phyloP scores from a whole-genome alignment of 1,140 invertebrate species.

The Zaprionus ornatus region DNA sequence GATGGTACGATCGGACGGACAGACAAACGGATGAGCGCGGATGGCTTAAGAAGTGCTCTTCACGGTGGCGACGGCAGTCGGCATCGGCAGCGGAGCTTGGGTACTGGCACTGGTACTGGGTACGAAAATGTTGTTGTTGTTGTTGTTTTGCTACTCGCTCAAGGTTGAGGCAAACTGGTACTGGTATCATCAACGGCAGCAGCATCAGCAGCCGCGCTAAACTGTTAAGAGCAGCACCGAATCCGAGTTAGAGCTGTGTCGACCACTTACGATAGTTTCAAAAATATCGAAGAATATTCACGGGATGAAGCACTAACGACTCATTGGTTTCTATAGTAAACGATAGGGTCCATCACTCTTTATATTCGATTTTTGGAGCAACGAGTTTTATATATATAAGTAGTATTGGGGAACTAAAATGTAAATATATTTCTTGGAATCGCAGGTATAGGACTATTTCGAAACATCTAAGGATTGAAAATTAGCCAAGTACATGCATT shows the following conservation, averaged over 20 bases:
- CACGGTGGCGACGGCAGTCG: constrained; percentile 40
- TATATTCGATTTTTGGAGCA: too few relatives aligned
- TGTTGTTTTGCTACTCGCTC: constrained; percentile 36
- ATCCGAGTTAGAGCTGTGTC: background rate
- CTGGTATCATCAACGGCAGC: constrained; percentile 30
- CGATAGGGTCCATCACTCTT: too few relatives aligned
- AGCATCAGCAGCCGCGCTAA: constrained; percentile 41
- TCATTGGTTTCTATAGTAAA: too few relatives aligned
- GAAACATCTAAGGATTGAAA: too few relatives aligned
- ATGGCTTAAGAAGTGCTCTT: constrained; percentile 74
- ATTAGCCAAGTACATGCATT: too few relatives aligned
- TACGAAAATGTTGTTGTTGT: constrained; percentile 70
- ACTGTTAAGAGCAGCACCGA: constrained; percentile 44
- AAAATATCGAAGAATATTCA: too few relatives aligned
- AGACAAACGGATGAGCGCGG: constrained; percentile 17
- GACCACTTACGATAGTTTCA: too few relatives aligned
- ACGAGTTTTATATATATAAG: too few relatives aligned
- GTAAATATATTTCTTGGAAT: too few relatives aligned
- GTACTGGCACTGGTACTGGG: constrained; percentile 50
- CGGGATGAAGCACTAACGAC: too few relatives aligned
- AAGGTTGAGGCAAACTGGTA: constrained; percentile 78
- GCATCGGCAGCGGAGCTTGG: constrained; percentile 10
- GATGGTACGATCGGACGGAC: constrained; percentile 8
- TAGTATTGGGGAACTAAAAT: too few relatives aligned
- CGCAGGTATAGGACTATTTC: too few relatives aligned